Base-by-base conservation (phyloP, 2,888 invertebrate species). In the Sclerodermus sp. region DNA sequence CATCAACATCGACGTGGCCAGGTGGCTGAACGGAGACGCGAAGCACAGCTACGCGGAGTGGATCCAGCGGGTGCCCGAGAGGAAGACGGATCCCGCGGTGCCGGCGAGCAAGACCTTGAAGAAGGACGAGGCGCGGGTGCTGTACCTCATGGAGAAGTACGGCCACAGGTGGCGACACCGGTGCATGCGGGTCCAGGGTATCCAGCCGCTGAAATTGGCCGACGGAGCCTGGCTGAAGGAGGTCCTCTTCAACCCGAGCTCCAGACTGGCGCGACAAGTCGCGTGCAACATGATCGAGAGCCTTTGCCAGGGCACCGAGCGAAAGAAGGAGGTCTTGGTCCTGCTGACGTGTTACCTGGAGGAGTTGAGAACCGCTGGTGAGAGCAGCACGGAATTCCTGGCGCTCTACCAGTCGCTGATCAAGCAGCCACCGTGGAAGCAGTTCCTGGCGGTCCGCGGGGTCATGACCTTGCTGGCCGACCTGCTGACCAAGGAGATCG, bases 221-320 rank as follows among this genome's bases (percentile, higher is more conserved):
- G 86, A 87, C 62, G 85, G 87, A 36, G 87, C 89, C 0, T 96
- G 96, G 96, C 81, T 96, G 52, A 89, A 92, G 61, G 89, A 90
- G n/a, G 90, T 96, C 6, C 83, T 96, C 66, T 96, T 96, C 79
- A 94, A 94, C 79, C 88, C 92, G 0, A 92, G 93, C 73, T 96
- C 95, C 0, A 85, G 93, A 44, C 85, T 93, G 56, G 93, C 94
- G 0, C 84, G 96, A 17, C 90, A 93, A 77, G 88, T 94, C 31
- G 91, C 93, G 9, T 95, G 95, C 67, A 90, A 89, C 71, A 88
- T 96, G 80, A 85, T 96, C 15, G 91, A 92, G 73, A 88, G 90
- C 1, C 83, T 95, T 38, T 92, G 93, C 66, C 85, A 83, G 61
- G 85, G 82, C 39, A 83, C 83, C 34, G 85, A 85, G 55, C 79